Evolutionary conservation across 2,888 invertebrate species (phyloP).

Genomic region (Lacanobia oleracea): DNA sequence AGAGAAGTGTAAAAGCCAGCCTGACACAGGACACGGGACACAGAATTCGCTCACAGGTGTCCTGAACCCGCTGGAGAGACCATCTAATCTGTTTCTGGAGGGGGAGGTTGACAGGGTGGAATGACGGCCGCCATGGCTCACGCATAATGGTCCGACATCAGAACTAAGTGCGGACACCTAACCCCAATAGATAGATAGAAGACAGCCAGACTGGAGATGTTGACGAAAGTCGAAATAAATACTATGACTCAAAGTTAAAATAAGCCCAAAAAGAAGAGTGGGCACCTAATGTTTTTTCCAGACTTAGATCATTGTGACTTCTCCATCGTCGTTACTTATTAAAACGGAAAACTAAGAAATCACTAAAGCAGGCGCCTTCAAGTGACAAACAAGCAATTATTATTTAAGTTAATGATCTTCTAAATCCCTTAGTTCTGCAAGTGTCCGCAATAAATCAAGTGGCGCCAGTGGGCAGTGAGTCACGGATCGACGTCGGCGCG

Average conservation of each 20-base stretch:
- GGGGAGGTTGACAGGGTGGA: too few relatives aligned
- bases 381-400: conserved; percentile 67
- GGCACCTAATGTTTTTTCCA: neutral
- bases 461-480: conserved; percentile 84
- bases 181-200: too few relatives aligned
- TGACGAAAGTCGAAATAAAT: neutral
- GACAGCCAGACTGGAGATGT: too few relatives aligned
- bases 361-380: conserved; percentile 27
- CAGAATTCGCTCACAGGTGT: too few relatives aligned
- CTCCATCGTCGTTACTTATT: conserved; percentile 3
- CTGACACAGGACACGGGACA: too few relatives aligned
- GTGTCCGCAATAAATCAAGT: conserved; percentile 81
- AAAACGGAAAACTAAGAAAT: conserved; percentile 37
- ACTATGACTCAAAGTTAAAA: conserved; percentile 10
- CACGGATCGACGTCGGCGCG: conserved; percentile 75
- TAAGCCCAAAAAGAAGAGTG: neutral
- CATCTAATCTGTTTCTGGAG: too few relatives aligned
- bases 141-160: too few relatives aligned
- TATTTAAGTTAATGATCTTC: conserved; percentile 67
- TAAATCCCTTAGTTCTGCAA: conserved; percentile 74
- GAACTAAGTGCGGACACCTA: too few relatives aligned
- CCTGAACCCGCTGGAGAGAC: too few relatives aligned
- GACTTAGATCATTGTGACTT: neutral
- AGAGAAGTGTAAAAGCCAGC: neutral
- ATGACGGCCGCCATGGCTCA: too few relatives aligned